Conservation (phyloP, 2,888 invertebrate species). For the Horisme vitalbata region DNA sequence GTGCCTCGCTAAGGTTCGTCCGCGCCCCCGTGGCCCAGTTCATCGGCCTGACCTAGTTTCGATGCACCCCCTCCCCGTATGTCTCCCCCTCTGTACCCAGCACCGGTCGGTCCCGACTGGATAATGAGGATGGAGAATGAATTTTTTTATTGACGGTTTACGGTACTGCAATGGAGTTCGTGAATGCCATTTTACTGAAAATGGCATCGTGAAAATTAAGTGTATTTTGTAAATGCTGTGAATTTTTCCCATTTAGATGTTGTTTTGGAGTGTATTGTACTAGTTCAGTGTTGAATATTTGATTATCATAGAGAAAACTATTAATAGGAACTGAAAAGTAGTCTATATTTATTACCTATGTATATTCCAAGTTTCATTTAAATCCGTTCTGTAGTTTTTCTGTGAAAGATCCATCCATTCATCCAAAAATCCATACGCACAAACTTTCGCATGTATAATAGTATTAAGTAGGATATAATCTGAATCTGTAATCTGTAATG, state of each 20-base stretch:
- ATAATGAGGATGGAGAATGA: conserved; percentile 36
- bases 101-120: conserved; percentile 32
- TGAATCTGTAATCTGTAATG: no score
- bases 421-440: no score
- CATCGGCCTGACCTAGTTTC: conserved; percentile 56
- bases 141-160: conserved; percentile 37
- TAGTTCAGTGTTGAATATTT: no score
- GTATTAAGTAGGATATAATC: no score
- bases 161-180: conserved; percentile 32
- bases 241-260: not conserved
- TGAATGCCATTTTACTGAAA: conserved; percentile 22
- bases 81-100: conserved; percentile 20
- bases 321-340: no score
- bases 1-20: conserved; percentile 31
- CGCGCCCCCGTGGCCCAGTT: conserved; percentile 50
- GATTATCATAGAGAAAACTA: no score
- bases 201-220: conserved; percentile 5
- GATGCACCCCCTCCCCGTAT: conserved; percentile 23
- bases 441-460: no score
- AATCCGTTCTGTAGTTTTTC: no score
- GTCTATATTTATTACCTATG: no score
- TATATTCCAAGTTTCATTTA: no score
- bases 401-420: no score
- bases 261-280: no score
- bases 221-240: conserved; percentile 11